Conservation (phyloP, 2,888 invertebrate genomes). For the Chrysopilus asiliformis region DNA sequence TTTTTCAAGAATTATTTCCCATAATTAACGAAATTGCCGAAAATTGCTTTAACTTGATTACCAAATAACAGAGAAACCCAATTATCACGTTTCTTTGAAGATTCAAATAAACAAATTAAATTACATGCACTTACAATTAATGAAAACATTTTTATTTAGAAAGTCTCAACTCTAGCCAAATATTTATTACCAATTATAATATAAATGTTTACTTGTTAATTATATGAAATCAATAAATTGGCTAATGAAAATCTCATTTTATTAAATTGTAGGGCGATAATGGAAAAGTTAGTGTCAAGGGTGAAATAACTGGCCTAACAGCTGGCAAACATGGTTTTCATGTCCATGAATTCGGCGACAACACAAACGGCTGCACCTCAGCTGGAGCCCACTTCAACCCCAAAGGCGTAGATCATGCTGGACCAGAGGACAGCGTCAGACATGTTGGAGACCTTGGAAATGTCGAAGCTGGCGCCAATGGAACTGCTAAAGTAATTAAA, state of each 20-base stretch:
- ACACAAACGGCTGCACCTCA: constrained; percentile 89
- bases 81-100: too few relatives aligned
- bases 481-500: constrained; percentile 46
- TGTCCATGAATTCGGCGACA: constrained; percentile 92
- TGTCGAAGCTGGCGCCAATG: constrained; percentile 48
- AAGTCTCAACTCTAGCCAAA: too few relatives aligned
- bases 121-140: too few relatives aligned
- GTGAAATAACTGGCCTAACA: constrained; percentile 64
- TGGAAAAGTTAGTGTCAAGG: constrained; percentile 63
- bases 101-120: too few relatives aligned
- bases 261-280: constrained; percentile 40
- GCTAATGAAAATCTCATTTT: constrained; percentile 1
- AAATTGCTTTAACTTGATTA: too few relatives aligned
- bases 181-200: too few relatives aligned
- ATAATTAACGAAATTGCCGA: too few relatives aligned
- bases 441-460: constrained; percentile 91
- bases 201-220: background rate
- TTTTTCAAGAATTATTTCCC: too few relatives aligned
- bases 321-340: constrained; percentile 68
- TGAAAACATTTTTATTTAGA: too few relatives aligned
- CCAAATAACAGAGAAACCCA: too few relatives aligned
- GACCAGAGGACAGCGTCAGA: constrained; percentile 53
- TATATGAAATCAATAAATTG: background rate
- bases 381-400: constrained; percentile 94
- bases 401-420: constrained; percentile 64